Evolutionary conservation across 2,888 invertebrate species (phyloP).

Genomic region (Notocelia uddmanniana): DNA sequence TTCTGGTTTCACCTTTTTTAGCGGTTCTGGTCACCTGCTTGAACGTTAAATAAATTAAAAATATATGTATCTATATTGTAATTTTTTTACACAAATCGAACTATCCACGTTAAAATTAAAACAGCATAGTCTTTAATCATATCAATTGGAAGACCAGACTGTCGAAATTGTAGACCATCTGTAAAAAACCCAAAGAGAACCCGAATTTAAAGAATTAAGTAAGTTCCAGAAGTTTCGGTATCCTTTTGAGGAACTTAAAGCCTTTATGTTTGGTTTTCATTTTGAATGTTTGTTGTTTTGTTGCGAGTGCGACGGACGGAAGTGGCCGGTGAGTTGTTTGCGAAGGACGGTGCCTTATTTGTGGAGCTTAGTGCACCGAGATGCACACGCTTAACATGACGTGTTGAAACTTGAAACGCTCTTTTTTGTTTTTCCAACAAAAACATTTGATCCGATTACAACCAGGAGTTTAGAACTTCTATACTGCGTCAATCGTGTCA

Average conservation of each 20-base stretch:
- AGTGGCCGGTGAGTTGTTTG: constrained; percentile 42
- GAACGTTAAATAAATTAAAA: no score
- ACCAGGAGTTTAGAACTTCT: neutral
- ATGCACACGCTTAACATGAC: constrained; percentile 17
- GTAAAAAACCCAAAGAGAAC: neutral
- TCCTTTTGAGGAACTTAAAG: constrained; percentile 9
- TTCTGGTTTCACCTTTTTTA: neutral
- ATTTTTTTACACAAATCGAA: no score
- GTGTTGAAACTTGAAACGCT: constrained; percentile 9
- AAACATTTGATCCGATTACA: neutral
- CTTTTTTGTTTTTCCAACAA: neutral
- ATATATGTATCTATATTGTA: no score
- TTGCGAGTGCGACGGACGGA: constrained; percentile 32
- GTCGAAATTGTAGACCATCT: neutral
- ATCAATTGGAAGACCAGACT: no score
- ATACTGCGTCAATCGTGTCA: no score
- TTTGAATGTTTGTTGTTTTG: constrained; percentile 30
- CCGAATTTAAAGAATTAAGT: no score
- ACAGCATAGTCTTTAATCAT: neutral
- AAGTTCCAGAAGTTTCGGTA: constrained; percentile 10
- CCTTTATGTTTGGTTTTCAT: constrained; percentile 25
- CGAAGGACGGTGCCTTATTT: constrained; percentile 43
- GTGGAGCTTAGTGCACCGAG: constrained; percentile 35
- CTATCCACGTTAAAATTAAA: no score
- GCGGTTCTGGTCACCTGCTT: neutral